These are phyloP conservation scores for Alfaro cultratus DNA, from an alignment of 2,797 vertebrate genomes.

Conservation along the genomic window DNA sequence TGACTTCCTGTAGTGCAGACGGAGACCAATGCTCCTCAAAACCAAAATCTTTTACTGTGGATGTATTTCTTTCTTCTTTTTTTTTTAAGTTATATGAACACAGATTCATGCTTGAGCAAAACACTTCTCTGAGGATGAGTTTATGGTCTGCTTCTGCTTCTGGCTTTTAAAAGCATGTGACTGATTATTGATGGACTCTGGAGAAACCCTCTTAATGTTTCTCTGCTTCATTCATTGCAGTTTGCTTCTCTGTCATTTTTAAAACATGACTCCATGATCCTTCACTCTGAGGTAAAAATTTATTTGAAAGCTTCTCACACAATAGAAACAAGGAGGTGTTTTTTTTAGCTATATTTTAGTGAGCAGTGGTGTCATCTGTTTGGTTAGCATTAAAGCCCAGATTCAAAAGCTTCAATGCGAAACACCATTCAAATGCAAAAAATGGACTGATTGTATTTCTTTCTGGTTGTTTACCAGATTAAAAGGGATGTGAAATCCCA, in stretches of 20 bases:
- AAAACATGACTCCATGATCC: neutral
- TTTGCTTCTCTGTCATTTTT: constrained; percentile 1
- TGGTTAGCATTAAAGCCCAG: neutral
- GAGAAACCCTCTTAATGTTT: neutral
- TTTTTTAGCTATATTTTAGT: neutral
- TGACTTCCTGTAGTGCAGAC: constrained; percentile 67
- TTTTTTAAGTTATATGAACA: constrained; percentile 24
- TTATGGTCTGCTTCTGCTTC: constrained; percentile 9
- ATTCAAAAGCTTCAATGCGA: neutral
- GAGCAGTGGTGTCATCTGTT: neutral
- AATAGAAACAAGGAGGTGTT: neutral
- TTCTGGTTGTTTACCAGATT: neutral
- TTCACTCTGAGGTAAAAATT: neutral
- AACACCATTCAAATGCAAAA: neutral
- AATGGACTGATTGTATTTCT: neutral
- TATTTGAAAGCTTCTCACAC: neutral
- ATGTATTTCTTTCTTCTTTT: constrained; percentile 42
- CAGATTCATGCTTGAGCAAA: constrained; percentile 23
- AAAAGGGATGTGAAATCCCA: neutral
- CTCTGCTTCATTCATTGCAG: neutral
- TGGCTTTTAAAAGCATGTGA: neutral
- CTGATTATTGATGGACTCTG: neutral
- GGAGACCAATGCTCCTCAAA: constrained; percentile 16
- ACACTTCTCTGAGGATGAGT: constrained; percentile 12
- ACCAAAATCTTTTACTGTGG: constrained; percentile 35